These are phyloP conservation scores for Heliconius erato DNA, from an alignment of 2,888 invertebrate species.

Conservation along the genomic window DNA sequence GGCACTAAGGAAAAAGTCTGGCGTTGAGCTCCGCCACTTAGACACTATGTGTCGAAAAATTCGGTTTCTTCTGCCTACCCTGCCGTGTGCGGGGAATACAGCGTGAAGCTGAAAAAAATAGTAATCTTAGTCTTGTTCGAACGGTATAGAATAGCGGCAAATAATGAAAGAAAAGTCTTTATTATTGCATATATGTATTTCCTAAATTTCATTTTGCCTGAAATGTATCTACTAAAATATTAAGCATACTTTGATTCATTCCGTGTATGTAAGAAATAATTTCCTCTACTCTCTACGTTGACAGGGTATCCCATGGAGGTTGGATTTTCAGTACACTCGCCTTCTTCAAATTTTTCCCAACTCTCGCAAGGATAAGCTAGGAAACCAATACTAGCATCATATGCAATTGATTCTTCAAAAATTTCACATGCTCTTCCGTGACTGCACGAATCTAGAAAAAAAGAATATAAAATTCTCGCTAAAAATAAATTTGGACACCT, in stretches of 20 bases:
- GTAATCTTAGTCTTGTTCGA: no score
- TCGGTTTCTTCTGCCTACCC: no score
- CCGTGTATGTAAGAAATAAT: constrained; percentile 87
- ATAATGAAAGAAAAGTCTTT: not conserved
- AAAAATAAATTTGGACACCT: no score
- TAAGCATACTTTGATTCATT: constrained; percentile 78
- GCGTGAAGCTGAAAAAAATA: no score
- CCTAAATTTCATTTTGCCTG: not conserved
- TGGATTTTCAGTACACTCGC: constrained; percentile 69
- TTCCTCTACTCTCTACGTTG: constrained; percentile 71
- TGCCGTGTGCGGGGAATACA: no score
- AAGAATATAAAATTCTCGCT: not conserved
- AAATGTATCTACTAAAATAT: not conserved
- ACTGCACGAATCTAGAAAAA: constrained; percentile 87
- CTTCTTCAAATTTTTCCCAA: constrained; percentile 78
- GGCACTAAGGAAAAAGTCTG: no score
- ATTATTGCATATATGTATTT: not conserved
- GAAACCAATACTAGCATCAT: constrained; percentile 77
- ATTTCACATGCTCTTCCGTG: constrained; percentile 88
- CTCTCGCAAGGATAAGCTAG: constrained; percentile 84
- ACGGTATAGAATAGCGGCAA: not conserved
- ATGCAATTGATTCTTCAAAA: constrained; percentile 88
- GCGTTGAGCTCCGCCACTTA: no score
- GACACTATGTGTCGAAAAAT: no score
- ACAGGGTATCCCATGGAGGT: constrained; percentile 86